phyloP scores from a whole-genome alignment of 2,888 invertebrate species.

The Rhopalosiphum nymphaeae region DNA sequence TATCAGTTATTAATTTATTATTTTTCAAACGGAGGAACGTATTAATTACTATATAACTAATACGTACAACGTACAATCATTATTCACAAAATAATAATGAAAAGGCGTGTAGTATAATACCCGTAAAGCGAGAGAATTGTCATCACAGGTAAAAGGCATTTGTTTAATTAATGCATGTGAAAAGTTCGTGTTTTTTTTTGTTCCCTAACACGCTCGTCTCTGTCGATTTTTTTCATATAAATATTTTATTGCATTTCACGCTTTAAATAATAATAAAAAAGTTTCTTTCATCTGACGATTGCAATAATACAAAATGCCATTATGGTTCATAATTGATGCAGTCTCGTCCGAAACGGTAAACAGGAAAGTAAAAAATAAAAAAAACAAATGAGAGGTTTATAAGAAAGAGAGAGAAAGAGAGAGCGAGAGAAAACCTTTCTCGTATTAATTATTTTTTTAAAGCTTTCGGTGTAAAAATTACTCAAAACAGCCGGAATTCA shows the following conservation, averaged over 20 bases:
- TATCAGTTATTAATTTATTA: slow-evolving; percentile 8
- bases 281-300: slow-evolving; percentile 33
- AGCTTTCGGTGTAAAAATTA: slow-evolving; percentile 52
- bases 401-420: slow-evolving; percentile 41
- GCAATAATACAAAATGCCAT: slow-evolving; percentile 34
- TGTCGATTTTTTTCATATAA: slow-evolving; percentile 25
- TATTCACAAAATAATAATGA: slow-evolving; percentile 8
- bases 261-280: slow-evolving; percentile 47
- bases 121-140: neutral
- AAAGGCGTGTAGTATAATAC: neutral
- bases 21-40: neutral
- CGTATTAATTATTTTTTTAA: slow-evolving; percentile 55
- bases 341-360: neutral
- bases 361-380: slow-evolving; percentile 19
- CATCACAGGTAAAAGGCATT: neutral
- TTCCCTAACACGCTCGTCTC: neutral
- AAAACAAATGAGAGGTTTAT: neutral
- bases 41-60: slow-evolving; percentile 7
- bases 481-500: slow-evolving; percentile 44
- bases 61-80: neutral
- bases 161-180: slow-evolving; percentile 18
- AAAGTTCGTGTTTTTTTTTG: neutral
- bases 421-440: slow-evolving; percentile 10
- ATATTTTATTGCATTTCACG: slow-evolving; percentile 30
- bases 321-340: slow-evolving; percentile 54